Evolutionary conservation across 1,140 invertebrate species (phyloP), one percentile per base, ranked within the genome.

Genomic region (Drosophila guanche): DNA sequence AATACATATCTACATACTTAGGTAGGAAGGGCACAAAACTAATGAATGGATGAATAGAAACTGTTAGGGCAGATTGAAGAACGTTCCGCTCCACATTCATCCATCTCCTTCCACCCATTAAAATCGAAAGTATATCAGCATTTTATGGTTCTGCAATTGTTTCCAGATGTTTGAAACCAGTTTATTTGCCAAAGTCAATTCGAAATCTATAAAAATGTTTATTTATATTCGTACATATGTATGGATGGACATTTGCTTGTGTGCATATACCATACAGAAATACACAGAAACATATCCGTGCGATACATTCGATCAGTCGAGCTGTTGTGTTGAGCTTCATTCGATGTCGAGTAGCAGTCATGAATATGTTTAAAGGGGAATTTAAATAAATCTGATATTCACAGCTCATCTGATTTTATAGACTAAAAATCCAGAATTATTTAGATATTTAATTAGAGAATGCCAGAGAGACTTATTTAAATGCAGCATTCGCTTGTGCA

Each of bases 151-250:
- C 72, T 60, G 74, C 79, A 83, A 83, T 83, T 83, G 79, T 56
- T 62, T 55, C 51, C 79, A 60, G 60, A 57, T 63, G 68, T 47
- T 52, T 79, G 42, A 79, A 84, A 79, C 79, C 79, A 83, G 79
- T 84, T 81, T 83, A 60, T 79, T 68, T 67, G 61, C 69, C 67
- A 63, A 63, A 67, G 67, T 68, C 73, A 84, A 83, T 83, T 75
- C 56, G 40, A 78, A 83, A 79, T 84, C 75, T 70, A 83, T 79
- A 79, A 78, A 78, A 67, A 67, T 67, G 29, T 65, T 47, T 67
- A 67, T 65, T 65, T 55, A 47, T 47, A 65, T 53, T 40, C 4
- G 47, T 47, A 51, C 33, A 37, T 27, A 66, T 20, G 53, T 45
- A 62, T 25, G 62, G 0, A 20, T 20, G 16, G 16, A 20, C 16